Evolutionary conservation across 2,888 invertebrate species (phyloP).

Genomic region (Scaptomyza parva): DNA sequence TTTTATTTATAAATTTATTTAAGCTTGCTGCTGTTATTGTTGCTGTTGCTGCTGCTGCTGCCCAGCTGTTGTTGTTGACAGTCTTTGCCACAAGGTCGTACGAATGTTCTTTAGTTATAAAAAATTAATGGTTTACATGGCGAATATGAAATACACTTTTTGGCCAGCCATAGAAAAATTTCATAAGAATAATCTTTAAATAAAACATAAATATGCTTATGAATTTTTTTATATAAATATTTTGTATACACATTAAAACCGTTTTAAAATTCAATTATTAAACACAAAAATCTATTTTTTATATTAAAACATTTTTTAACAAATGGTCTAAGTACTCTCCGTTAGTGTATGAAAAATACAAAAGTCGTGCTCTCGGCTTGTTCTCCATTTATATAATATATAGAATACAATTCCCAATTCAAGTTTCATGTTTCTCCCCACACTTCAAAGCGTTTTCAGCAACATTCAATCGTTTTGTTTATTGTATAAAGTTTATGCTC

Average conservation of each 20-base stretch:
- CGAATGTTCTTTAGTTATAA: conserved; percentile 38
- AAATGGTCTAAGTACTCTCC: not conserved
- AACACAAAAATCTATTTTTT: no score
- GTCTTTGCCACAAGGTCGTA: conserved; percentile 61
- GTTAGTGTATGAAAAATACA: conserved; percentile 21
- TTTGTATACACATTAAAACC: no score
- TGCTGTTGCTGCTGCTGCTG: conserved; percentile 23
- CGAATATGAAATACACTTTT: conserved; percentile 14
- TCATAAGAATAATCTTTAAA: not conserved
- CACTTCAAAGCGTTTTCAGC: not conserved
- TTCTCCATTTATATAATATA: conserved; percentile 22
- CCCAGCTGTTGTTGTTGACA: conserved; percentile 53
- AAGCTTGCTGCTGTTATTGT: conserved; percentile 27
- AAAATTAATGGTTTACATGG: not conserved
- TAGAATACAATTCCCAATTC: conserved; percentile 13
- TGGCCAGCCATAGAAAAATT: no score
- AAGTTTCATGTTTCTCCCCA: not conserved
- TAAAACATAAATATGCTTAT: not conserved
- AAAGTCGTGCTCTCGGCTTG: conserved; percentile 24
- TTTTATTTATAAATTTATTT: conserved; percentile 58
- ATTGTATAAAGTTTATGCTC: not conserved
- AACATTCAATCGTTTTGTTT: not conserved
- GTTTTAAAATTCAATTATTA: no score
- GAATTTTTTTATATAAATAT: no score
- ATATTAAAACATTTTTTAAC: no score